These are phyloP conservation scores for Pachliopta kotzebuea DNA, from an alignment of 2,888 invertebrate species.

Conservation along the genomic window DNA sequence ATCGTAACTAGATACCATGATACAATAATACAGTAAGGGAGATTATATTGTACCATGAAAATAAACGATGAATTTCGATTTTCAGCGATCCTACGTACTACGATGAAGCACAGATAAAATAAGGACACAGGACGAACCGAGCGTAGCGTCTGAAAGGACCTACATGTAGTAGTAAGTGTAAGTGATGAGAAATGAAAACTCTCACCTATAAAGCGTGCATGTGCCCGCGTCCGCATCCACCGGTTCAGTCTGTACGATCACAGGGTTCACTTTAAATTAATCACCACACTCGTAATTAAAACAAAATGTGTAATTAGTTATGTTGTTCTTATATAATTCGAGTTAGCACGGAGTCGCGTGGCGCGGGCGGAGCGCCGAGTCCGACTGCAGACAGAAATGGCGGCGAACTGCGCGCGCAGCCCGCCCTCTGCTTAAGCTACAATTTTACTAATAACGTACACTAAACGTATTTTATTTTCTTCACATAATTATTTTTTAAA, in stretches of 20 bases:
- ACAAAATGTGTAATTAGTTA: slow-evolving; percentile 4
- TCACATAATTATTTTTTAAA: neutral
- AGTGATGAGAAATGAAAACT: neutral
- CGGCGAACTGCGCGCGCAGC: slow-evolving; percentile 71
- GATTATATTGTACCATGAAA: neutral
- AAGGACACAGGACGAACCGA: slow-evolving; percentile 14
- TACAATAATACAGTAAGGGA: slow-evolving; percentile 4
- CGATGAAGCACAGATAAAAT: slow-evolving; percentile 9
- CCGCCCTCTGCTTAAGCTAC: slow-evolving; percentile 60
- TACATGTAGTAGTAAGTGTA: neutral
- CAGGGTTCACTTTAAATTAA: slow-evolving; percentile 16
- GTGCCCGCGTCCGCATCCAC: slow-evolving; percentile 23
- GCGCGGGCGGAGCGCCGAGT: slow-evolving; percentile 61
- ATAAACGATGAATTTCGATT: neutral
- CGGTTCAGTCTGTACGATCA: slow-evolving; percentile 16
- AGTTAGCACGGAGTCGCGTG: slow-evolving; percentile 54
- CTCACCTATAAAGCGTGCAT: slow-evolving; percentile 17
- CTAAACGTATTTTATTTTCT: neutral
- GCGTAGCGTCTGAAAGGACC: slow-evolving; percentile 21
- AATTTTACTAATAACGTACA: slow-evolving; percentile 34
- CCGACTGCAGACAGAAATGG: slow-evolving; percentile 75
- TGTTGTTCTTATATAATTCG: slow-evolving; percentile 55
- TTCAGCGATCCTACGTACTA: slow-evolving; percentile 9
- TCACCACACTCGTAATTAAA: slow-evolving; percentile 16
- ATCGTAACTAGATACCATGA: slow-evolving; percentile 1